Conservation (phyloP, 2,113 vertebrate species). For the Phoenicopterus ruber region DNA sequence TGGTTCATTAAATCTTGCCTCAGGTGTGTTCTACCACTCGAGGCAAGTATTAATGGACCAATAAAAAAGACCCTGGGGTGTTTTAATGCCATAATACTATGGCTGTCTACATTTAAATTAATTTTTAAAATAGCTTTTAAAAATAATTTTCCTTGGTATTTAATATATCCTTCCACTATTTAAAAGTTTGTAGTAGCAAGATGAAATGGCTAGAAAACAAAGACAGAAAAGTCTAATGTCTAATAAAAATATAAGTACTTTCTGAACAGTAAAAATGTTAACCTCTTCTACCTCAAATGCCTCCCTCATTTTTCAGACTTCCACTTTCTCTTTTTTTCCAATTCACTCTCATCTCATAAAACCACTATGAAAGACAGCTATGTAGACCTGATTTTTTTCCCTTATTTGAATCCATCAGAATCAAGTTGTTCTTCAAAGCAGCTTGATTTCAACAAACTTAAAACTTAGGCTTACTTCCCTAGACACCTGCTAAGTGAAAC, state of each 20-base stretch:
- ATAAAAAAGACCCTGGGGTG: slow-evolving; percentile 77
- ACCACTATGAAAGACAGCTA: neutral
- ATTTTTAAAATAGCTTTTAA: slow-evolving; percentile 77
- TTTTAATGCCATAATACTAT: slow-evolving; percentile 73
- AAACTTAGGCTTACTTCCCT: neutral
- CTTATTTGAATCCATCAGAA: neutral
- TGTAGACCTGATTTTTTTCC: neutral
- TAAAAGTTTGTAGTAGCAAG: slow-evolving; percentile 37
- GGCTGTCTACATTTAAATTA: slow-evolving; percentile 76
- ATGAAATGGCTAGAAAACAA: slow-evolving; percentile 25
- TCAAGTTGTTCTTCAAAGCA: neutral
- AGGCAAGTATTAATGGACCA: slow-evolving; percentile 82
- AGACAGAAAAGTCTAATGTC: slow-evolving; percentile 1
- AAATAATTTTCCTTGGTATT: slow-evolving; percentile 74
- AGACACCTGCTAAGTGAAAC: neutral
- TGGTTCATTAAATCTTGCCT: slow-evolving; percentile 82
- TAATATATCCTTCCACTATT: slow-evolving; percentile 56
- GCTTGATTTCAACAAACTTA: neutral
- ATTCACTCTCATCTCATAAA: neutral
- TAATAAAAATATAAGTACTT: neutral
- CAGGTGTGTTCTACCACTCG: slow-evolving; percentile 77
- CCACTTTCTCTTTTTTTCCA: neutral
- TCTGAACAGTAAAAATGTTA: neutral
- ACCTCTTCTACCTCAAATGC: neutral
- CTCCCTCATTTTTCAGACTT: neutral